phyloP scores from a whole-genome alignment of 2,113 vertebrate species.

The Tachysurus vachellii region DNA sequence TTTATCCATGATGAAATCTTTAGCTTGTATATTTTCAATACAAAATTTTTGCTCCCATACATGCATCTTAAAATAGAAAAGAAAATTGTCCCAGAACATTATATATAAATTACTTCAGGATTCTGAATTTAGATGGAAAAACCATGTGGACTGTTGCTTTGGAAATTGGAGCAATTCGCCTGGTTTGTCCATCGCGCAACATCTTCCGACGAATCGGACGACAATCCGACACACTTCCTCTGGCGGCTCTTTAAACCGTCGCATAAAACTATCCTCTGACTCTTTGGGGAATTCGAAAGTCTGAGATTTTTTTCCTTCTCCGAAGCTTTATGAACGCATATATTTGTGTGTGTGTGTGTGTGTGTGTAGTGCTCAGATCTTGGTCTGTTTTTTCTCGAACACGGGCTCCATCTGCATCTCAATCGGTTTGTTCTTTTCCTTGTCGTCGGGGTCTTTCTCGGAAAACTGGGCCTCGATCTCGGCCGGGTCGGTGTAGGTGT shows the following conservation, averaged over 20 bases:
- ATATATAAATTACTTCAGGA: conserved; percentile 6
- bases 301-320: background rate
- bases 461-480: conserved; percentile 81
- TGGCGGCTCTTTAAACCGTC: background rate
- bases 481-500: conserved; percentile 84
- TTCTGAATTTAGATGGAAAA: background rate
- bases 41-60: background rate
- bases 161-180: background rate
- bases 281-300: background rate
- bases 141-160: background rate
- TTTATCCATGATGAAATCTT: background rate
- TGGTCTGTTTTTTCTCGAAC: conserved; percentile 46
- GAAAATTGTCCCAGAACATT: background rate
- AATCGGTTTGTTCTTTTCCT: conserved; percentile 42
- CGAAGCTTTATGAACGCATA: background rate
- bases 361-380: conserved; percentile 49
- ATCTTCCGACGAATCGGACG: background rate
- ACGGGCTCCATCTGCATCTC: conserved; percentile 44
- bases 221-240: conserved; percentile 2
- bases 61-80: background rate
- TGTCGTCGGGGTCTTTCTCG: conserved; percentile 49
- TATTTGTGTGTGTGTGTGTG: background rate
- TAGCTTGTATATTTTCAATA: no score
- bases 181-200: background rate
- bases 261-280: background rate